Conservation (phyloP, 1,140 invertebrate species). For the Pomacea maculata region DNA sequence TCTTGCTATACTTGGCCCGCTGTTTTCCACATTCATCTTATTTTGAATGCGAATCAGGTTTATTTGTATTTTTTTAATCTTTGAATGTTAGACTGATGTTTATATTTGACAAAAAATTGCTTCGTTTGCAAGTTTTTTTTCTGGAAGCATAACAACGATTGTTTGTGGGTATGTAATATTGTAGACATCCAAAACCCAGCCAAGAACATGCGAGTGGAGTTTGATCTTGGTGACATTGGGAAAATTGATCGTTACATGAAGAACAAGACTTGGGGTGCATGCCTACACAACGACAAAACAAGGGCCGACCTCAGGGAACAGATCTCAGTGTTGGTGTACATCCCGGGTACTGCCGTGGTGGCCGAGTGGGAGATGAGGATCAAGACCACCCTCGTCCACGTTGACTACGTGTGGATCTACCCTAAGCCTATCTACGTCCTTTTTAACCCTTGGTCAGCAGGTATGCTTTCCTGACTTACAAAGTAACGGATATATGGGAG, state of each 20-base stretch:
- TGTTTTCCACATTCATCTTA: no score
- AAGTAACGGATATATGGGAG: conserved; percentile 16
- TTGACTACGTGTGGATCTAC: not conserved
- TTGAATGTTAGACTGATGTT: no score
- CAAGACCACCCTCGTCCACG: not conserved
- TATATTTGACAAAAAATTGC: no score
- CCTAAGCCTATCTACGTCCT: conserved; percentile 27
- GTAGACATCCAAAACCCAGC: not conserved
- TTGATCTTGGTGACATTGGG: not conserved
- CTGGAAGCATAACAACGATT: no score
- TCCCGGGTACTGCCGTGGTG: conserved; percentile 76
- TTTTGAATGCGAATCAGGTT: no score
- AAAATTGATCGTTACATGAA: not conserved
- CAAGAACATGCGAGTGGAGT: conserved; percentile 1
- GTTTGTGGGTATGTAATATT: no score
- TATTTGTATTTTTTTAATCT: no score
- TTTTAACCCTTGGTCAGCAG: conserved; percentile 40
- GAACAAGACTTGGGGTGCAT: conserved; percentile 25
- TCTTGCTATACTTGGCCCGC: no score
- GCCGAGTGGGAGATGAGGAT: conserved; percentile 63
- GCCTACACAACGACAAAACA: conserved; percentile 10
- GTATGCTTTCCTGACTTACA: conserved; percentile 12
- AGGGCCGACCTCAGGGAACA: no score
- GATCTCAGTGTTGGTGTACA: conserved; percentile 18
- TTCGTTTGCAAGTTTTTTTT: no score